Evolutionary conservation across 2,797 vertebrate genomes (phyloP), one percentile per base, ranked within the genome.

Genomic region (Epinephelus awoara): DNA sequence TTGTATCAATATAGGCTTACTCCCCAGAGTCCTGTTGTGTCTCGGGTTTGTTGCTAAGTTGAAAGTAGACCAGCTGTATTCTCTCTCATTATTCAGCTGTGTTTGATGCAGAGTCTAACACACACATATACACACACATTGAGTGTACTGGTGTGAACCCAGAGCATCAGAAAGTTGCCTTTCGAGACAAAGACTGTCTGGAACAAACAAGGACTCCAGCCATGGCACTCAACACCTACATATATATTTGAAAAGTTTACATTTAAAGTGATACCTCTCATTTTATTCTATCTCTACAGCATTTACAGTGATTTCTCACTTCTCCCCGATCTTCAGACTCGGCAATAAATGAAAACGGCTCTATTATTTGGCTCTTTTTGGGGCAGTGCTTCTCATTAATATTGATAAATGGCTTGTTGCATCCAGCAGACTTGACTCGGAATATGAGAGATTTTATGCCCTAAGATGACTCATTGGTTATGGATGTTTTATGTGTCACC

Each of bases 61-160:
- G 64, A 85, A 86, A 86, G 82, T 54, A 85, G 61, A 88, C 74
- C 75, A 76, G 76, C 55, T 68, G 67, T 64, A 72, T 75, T 78
- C 58, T 63, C 61, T 83, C 76, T 88, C 72, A 77, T 80, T 85
- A 82, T 85, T 80, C 76, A 73, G 68, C 10, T 3, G n/a, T 5
- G 46, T 79, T 79, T 86, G 85, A 85, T 78, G 75, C 76, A 34
- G 51, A 46, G 21, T 44, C 69, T 59, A 63, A 62, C 76, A 75
- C 78, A 75, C 29, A 65, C 49, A 63, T 19, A 40, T 19, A 40
- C 17, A 47, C 23, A 27, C 25, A 40, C 17, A 58, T 42, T 49
- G 70, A 82, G 51, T 34, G 57, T 29, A 27, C 55, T 42, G 47
- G 27, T 61, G 59, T 67, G 79, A 79, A 78, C 72, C 72, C 70